Evolutionary conservation across 1,140 invertebrate species (phyloP), one percentile per base, ranked within the genome.

Genomic region (Asbolus verrucosus): DNA sequence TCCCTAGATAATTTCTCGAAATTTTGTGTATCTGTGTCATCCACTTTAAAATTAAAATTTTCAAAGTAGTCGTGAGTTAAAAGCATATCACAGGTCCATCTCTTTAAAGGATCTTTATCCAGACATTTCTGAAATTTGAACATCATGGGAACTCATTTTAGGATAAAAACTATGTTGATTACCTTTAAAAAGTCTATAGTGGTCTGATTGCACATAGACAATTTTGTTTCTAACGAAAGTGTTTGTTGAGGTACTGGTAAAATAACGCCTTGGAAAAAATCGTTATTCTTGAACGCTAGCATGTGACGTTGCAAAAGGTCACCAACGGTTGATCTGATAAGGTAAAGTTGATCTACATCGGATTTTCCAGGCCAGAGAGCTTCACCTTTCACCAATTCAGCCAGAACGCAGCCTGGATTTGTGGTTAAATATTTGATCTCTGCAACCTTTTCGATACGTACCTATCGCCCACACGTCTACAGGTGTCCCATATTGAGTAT

Each of bases 401-500:
- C 97, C 80, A 97, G 94, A 0, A 99, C 96, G 82, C 96, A 98
- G 13, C 93, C 91, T 88, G 78, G 11, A 81, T 82, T 15, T 24
- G 24, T 27, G 6, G 18, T 59, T 14, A n/a, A 15, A 6, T 18
- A 9, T 15, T 18, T 15, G 1, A 11, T 16, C 11, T 30, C 9
- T 15, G 2, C 33, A 54, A 31, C 15, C 5, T 0, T 6, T 30
- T 31, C 8, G 9, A 8, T 19, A 66, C 36, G 78, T 78, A 89
- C 89, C 92, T 60, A 94, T 92, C 6, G 96, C 97, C 97, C 97
- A 99, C 8, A 99, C 94, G 80, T 99, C 97, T 0, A 99, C 98
- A 0, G 96, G 92, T 0, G 96, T 94, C 3, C 97, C 94, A 80
- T 99, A 99, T 79, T 96, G 92, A 1, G 95, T 98, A 80, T 99